phyloP scores from a whole-genome alignment of 2,888 invertebrate species.

The Eucriotettix oculatus region DNA sequence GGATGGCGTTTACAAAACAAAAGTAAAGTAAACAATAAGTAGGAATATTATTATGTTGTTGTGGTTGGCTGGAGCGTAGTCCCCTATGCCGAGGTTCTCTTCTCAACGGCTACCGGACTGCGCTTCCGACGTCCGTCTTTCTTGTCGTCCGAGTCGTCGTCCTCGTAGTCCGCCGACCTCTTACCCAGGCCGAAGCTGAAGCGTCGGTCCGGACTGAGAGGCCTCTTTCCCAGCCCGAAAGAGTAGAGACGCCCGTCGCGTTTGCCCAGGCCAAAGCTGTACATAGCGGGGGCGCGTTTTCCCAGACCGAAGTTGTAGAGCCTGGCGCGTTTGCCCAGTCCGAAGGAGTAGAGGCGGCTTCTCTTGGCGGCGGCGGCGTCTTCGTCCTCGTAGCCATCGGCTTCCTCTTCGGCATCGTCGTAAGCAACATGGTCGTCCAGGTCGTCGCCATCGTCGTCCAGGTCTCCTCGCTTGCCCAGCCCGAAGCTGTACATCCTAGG shows the following conservation, averaged over 20 bases:
- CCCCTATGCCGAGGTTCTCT: too few relatives aligned
- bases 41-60: too few relatives aligned
- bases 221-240: slow-evolving; percentile 19
- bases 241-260: slow-evolving; percentile 10
- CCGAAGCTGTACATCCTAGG: slow-evolving; percentile 13
- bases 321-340: slow-evolving; percentile 33
- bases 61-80: too few relatives aligned
- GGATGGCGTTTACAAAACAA: too few relatives aligned
- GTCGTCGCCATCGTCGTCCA: neutral
- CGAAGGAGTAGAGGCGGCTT: slow-evolving; percentile 17
- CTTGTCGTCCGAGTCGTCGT: neutral
- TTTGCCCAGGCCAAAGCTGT: slow-evolving; percentile 14
- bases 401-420: neutral
- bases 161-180: slow-evolving; percentile 3
- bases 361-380: slow-evolving; percentile 6
- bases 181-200: slow-evolving; percentile 13
- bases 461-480: slow-evolving; percentile 17
- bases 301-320: slow-evolving; percentile 57
- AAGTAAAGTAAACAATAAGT: too few relatives aligned
- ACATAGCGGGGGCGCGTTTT: slow-evolving; percentile 29
- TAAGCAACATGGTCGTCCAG: slow-evolving; percentile 12
- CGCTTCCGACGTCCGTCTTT: neutral
- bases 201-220: slow-evolving; percentile 1
- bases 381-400: slow-evolving; percentile 1
- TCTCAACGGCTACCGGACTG: too few relatives aligned